Base-by-base conservation (phyloP, 64 coral and sea anemone genomes). In the Pachyseris speciosa region DNA sequence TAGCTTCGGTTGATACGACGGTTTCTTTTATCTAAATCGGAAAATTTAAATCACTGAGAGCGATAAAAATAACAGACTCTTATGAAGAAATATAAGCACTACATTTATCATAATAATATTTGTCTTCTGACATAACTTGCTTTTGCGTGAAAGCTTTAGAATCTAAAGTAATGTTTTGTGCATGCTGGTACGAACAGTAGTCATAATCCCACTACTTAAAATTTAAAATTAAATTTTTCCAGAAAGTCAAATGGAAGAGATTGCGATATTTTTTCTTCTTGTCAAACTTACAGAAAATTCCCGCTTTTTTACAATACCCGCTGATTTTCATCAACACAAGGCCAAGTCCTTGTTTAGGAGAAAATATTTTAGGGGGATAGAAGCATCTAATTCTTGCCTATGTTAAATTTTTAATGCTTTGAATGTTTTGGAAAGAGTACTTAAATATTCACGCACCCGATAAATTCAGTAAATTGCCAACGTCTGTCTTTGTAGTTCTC, bases 381-480 rank as follows among this genome's bases (percentile, higher is more conserved):
- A 81, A 61, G 22, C 50, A 38, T 61, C 77, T 61, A 81, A 81
- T 42, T 81, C 77, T 32, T 81, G 77, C 37, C 60, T 81, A 32
- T 39, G 20, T 81, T 81, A 61, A 81, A 81, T 81, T 81, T 81
- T 81, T 81, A 81, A 81, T 81, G 77, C 33, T 20, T 80, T 80
- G 28, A 59, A 80, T 80, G 75, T 80, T 81, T 81, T 81, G 34
- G n/a, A 63, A 81, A 41, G 63, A 81, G 33, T 81, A 52, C 77
- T 81, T 81, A 81, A 81, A 61, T 81, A 81, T 81, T 32, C 52
- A 60, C 32, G 25, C 19, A 58, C 77, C 33, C 77, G 15, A 52
- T 61, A 8, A 58, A 81, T 81, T 81, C 30, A 11, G 77, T 2
- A 60, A 61, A 81, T 26, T 81, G 30, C 36, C 7, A 32, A 32